Conservation (phyloP, 2,113 vertebrate species). For the Oreochromis tanganicae region DNA sequence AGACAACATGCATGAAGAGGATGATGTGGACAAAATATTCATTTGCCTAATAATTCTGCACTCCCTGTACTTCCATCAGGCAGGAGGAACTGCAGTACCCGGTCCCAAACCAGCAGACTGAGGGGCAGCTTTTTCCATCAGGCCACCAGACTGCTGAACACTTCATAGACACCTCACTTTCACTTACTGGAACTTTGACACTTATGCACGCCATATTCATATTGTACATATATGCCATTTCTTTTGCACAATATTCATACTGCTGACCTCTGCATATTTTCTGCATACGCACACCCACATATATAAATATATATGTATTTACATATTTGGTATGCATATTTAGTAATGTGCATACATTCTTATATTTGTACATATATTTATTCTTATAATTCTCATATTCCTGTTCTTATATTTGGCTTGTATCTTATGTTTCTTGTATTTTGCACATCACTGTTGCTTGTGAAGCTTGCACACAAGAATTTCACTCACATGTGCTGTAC, state of each 20-base stretch:
- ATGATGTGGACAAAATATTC: too few relatives aligned
- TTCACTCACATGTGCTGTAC: background rate
- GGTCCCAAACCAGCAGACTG: background rate
- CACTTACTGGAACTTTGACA: background rate
- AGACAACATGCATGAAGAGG: too few relatives aligned
- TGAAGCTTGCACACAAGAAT: background rate
- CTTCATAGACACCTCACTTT: background rate
- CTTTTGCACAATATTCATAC: background rate
- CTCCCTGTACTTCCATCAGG: background rate
- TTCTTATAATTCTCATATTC: background rate
- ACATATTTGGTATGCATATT: background rate
- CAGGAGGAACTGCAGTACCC: fast-evolving
- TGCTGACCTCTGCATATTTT: background rate
- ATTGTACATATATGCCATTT: background rate
- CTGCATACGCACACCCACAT: too few relatives aligned
- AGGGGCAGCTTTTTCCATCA: background rate
- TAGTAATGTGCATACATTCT: background rate
- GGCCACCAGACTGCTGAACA: background rate
- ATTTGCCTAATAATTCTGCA: too few relatives aligned
- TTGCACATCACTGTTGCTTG: background rate
- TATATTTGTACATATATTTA: background rate
- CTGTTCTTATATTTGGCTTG: background rate
- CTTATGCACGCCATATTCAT: background rate
- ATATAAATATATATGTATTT: background rate
- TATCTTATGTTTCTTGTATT: background rate